phyloP scores from a whole-genome alignment of 2,888 invertebrate species.

The Eupithecia tripunctaria region DNA sequence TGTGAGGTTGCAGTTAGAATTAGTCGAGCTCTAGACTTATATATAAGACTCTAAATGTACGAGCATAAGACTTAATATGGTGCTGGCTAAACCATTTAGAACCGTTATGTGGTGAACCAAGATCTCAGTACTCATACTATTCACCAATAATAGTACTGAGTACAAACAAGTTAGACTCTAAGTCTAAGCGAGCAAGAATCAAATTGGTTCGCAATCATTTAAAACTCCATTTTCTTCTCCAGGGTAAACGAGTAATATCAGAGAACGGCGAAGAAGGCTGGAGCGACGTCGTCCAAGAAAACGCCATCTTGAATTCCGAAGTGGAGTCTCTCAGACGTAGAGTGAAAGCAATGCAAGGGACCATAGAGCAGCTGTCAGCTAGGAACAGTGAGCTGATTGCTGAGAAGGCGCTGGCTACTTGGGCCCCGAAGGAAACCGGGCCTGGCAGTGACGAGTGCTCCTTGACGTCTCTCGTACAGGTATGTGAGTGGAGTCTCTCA shows the following conservation, averaged over 20 bases:
- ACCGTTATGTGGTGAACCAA: background rate
- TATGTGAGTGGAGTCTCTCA: conserved; percentile 36
- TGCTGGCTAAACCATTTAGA: background rate
- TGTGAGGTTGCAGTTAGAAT: conserved; percentile 82
- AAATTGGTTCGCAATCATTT: background rate
- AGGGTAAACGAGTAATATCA: conserved; percentile 94
- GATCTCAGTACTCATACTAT: background rate
- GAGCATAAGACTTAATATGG: background rate
- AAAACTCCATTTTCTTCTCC: conserved; percentile 19
- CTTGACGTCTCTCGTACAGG: conserved; percentile 83
- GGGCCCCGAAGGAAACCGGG: conserved; percentile 79
- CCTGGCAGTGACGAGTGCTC: conserved; percentile 74
- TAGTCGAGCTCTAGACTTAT: conserved; percentile 96
- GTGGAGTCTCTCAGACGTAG: conserved; percentile 93
- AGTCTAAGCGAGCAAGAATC: background rate
- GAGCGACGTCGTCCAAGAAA: conserved; percentile 98
- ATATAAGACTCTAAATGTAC: conserved; percentile 73
- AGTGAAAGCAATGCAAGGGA: conserved; percentile 97
- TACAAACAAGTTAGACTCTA: background rate
- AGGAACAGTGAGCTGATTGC: conserved; percentile 92
- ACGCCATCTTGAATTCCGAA: conserved; percentile 95
- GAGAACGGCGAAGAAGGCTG: conserved; percentile 94
- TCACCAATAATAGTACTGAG: background rate
- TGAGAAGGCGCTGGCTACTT: conserved; percentile 89
- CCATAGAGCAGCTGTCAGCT: conserved; percentile 93